phyloP scores from a whole-genome alignment of 2,888 invertebrate genomes.

The Nebria brevicollis region DNA sequence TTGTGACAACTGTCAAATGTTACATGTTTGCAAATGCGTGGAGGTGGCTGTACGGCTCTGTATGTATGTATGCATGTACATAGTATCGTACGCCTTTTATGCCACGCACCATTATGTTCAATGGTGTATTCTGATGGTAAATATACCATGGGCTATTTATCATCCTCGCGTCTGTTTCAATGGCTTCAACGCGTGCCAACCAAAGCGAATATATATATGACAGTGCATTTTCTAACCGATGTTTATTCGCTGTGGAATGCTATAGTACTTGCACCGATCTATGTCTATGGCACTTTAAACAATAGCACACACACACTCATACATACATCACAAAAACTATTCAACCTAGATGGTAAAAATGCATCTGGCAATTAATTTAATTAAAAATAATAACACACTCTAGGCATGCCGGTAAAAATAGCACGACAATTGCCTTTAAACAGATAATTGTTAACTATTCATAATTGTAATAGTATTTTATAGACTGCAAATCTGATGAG shows the following conservation, averaged over 20 bases:
- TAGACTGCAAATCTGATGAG: neutral
- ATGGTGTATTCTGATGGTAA: slow-evolving; percentile 17
- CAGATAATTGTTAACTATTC: neutral
- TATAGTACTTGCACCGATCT: neutral
- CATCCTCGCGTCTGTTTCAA: slow-evolving; percentile 12
- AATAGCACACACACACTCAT: neutral
- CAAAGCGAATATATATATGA: slow-evolving; percentile 13
- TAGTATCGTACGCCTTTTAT: slow-evolving; percentile 1
- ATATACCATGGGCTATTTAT: slow-evolving; percentile 16
- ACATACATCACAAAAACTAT: neutral
- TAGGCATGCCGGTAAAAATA: neutral
- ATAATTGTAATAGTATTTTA: neutral
- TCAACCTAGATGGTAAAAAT: neutral
- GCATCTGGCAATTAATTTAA: neutral
- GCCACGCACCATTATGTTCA: slow-evolving; percentile 10
- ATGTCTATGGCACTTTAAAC: neutral
- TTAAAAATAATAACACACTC: neutral
- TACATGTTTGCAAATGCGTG: neutral
- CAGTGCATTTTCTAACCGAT: slow-evolving; percentile 5
- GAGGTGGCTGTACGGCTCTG: neutral
- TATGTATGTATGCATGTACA: neutral
- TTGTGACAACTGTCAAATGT: slow-evolving; percentile 13
- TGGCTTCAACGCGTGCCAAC: slow-evolving; percentile 14
- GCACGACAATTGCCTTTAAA: neutral
- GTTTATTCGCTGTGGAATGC: slow-evolving; percentile 1